A percentile compares a stretch with the other conserved stretches of the same genome.
phyloP scores from a whole-genome alignment of 1,140 invertebrate genomes.

The Goniozus legneri region DNA sequence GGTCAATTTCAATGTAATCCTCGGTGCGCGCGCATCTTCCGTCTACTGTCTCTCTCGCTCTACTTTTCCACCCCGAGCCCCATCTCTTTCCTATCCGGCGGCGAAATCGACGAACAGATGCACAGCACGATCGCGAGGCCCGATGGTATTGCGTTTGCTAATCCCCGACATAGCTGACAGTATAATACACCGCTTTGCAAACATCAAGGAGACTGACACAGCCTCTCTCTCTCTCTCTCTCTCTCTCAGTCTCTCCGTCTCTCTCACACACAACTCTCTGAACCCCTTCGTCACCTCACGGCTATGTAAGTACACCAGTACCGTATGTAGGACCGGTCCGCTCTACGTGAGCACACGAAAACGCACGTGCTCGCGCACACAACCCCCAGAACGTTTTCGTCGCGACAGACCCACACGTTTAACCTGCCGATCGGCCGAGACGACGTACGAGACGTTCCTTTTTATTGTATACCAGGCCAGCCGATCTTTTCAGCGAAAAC shows the following conservation, averaged over 20 bases:
- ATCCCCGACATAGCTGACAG: slow-evolving; percentile 50
- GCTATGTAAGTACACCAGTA: neutral
- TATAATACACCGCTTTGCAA: slow-evolving; percentile 53
- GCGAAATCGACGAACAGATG: slow-evolving; percentile 45
- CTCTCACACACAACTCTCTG: neutral
- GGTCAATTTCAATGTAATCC: no score
- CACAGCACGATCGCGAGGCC: slow-evolving; percentile 46
- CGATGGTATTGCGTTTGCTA: slow-evolving; percentile 52
- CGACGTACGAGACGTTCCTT: no score
- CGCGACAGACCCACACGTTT: no score
- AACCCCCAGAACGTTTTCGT: no score
- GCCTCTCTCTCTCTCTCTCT: neutral
- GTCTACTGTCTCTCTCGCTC: no score
- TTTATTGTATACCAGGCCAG: no score
- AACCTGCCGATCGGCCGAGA: no score
- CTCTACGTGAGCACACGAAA: neutral
- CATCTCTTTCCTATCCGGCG: no score
- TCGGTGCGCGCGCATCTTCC: no score
- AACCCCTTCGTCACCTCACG: slow-evolving; percentile 4
- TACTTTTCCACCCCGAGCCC: no score
- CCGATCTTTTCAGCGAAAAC: no score
- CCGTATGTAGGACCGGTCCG: neutral
- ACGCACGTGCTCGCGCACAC: no score
- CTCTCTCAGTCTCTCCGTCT: neutral
- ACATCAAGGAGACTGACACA: slow-evolving; percentile 25